Percentiles rank a stretch among this genome's conserved stretches.
Evolutionary conservation across 2,888 invertebrate genomes (phyloP).

Genomic region (Candidula unifasciata): DNA sequence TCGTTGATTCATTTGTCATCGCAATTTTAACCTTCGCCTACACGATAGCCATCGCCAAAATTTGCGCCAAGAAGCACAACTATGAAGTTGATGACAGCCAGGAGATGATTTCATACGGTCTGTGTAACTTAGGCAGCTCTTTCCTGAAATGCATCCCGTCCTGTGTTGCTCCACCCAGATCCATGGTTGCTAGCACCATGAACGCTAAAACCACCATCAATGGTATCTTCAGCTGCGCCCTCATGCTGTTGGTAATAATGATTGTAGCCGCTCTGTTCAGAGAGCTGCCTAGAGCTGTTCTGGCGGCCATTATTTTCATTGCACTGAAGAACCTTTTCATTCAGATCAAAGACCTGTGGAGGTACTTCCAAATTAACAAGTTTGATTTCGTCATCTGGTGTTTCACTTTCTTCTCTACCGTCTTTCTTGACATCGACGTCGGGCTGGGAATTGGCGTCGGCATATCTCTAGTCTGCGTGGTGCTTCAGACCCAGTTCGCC

Average conservation of each 20-base stretch:
- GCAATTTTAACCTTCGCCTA: conserved; percentile 75
- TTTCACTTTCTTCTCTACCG: conserved; percentile 67
- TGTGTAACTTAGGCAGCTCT: conserved; percentile 75
- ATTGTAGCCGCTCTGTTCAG: conserved; percentile 73
- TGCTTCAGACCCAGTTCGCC: conserved; percentile 71
- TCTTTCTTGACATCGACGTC: conserved; percentile 73
- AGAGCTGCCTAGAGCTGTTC: conserved; percentile 73
- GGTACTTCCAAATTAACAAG: conserved; percentile 87
- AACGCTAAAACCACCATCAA: conserved; percentile 72
- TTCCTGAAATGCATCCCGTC: conserved; percentile 78
- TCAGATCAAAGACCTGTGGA: conserved; percentile 84
- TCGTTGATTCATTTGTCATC: conserved; percentile 72
- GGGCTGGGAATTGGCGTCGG: conserved; percentile 74
- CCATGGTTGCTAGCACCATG: conserved; percentile 73
- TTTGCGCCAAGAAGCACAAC: conserved; percentile 77
- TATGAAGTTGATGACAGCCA: conserved; percentile 76
- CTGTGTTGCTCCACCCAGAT: conserved; percentile 77
- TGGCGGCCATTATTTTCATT: conserved; percentile 79
- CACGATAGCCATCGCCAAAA: conserved; percentile 77
- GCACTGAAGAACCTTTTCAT: conserved; percentile 79
- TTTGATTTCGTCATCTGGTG: conserved; percentile 84
- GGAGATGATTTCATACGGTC: conserved; percentile 78
- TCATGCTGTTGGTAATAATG: conserved; percentile 73
- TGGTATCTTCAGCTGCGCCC: conserved; percentile 68
- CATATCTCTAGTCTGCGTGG: conserved; percentile 70